Conservation (phyloP, 2,888 invertebrate genomes). For the Scaptomyza cyrtandrae region DNA sequence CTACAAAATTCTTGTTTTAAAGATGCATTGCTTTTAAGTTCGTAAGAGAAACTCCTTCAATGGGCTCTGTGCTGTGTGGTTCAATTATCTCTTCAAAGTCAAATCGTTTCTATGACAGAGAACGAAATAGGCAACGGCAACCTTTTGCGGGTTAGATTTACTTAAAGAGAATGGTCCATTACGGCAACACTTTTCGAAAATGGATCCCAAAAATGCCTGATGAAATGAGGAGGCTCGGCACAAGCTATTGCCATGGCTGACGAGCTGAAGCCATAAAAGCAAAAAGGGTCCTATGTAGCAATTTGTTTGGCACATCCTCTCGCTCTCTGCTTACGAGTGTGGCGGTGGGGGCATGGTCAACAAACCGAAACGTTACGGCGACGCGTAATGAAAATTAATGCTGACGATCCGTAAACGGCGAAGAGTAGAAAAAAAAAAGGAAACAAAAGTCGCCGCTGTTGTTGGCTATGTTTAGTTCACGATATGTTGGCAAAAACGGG, state of each 20-base stretch:
- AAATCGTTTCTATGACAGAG: slow-evolving; percentile 38
- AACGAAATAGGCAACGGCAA: slow-evolving; percentile 10
- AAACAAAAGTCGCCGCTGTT: slow-evolving; percentile 58
- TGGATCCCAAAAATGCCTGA: slow-evolving; percentile 24
- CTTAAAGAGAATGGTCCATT: slow-evolving; percentile 61
- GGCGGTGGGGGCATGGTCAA: slow-evolving; percentile 57
- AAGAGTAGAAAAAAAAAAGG: slow-evolving; percentile 38
- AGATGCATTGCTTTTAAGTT: not conserved
- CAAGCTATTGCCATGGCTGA: slow-evolving; percentile 2
- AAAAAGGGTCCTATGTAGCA: slow-evolving; percentile 62
- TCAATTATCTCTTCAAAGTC: slow-evolving; percentile 54
- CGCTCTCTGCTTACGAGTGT: not conserved
- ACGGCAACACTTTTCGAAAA: slow-evolving; percentile 44
- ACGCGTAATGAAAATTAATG: slow-evolving; percentile 80
- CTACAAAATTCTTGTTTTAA: slow-evolving; percentile 3
- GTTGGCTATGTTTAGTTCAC: slow-evolving; percentile 28
- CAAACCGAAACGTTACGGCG: slow-evolving; percentile 77
- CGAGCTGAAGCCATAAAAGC: slow-evolving; percentile 47
- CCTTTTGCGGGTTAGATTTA: slow-evolving; percentile 60
- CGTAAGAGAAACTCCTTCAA: slow-evolving; percentile 23
- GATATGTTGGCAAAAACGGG: slow-evolving; percentile 46
- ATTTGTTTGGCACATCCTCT: slow-evolving; percentile 50
- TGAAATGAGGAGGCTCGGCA: slow-evolving; percentile 23
- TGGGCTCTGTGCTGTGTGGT: slow-evolving; percentile 36
- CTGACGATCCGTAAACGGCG: slow-evolving; percentile 77